A percentile compares a stretch with the other conserved stretches of the same genome.
Evolutionary conservation across 2,888 invertebrate genomes (phyloP).

Genomic region (Cryptus viduatorius): DNA sequence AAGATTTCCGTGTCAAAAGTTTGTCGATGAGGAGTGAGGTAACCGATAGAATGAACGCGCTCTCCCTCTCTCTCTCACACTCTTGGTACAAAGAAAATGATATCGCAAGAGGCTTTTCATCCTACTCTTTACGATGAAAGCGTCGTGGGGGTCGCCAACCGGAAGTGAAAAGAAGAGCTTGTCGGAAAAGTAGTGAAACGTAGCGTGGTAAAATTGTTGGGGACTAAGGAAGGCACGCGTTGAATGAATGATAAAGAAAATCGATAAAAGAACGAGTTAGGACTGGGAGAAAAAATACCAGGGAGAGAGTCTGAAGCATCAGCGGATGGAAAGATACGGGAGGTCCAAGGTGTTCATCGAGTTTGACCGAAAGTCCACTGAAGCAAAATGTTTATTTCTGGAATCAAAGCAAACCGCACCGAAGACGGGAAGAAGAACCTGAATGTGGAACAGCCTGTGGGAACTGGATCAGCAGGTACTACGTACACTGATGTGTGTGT

Average conservation of each 20-base stretch:
- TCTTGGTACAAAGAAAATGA: constrained; percentile 56
- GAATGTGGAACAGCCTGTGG: constrained; percentile 6
- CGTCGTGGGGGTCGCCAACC: constrained; percentile 37
- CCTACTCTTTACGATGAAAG: constrained; percentile 60
- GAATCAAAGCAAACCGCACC: constrained; percentile 49
- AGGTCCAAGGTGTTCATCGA: constrained; percentile 13
- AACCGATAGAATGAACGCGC: constrained; percentile 14
- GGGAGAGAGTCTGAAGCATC: neutral
- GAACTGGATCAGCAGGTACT: constrained; percentile 43
- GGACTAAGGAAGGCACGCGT: neutral
- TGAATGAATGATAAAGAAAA: constrained; percentile 29
- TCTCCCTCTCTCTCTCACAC: neutral
- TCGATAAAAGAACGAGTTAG: constrained; percentile 24
- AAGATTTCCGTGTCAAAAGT: constrained; percentile 69
- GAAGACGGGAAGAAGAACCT: neutral
- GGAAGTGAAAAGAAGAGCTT: constrained; percentile 45
- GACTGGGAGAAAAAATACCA: constrained; percentile 13
- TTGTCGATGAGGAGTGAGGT: constrained; percentile 54
- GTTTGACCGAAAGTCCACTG: neutral
- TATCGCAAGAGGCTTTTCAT: constrained; percentile 65
- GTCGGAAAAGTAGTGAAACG: neutral
- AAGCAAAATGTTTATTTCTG: constrained; percentile 44
- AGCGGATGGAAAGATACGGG: neutral
- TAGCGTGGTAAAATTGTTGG: constrained; percentile 29
- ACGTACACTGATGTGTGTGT: neutral